Base-by-base conservation (phyloP, 92 coral and sea anemone species). In the Heliopora coerulea region DNA sequence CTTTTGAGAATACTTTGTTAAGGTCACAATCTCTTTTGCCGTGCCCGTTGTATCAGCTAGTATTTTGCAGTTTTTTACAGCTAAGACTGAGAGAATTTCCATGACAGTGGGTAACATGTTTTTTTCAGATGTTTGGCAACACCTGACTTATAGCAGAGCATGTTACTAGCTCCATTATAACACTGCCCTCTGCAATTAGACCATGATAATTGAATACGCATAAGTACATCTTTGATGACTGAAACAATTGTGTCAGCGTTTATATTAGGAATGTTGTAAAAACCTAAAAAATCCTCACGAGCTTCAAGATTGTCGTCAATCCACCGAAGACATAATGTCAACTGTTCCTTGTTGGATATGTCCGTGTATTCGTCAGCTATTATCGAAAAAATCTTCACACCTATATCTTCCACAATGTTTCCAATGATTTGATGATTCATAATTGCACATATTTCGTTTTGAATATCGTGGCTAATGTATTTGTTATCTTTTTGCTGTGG, bases 321-420 rank as follows among this genome's bases (percentile, higher is more conserved):
- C 86, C 82, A 83, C 46, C 83, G 24, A 11, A 83, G 49, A 48
- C 87, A n/a, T n/a, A n/a, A 83, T 35, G 80, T 83, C 18, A 70
- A 57, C 30, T 83, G 86, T 59, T 83, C 83, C 41, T 83, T 83
- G 26, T 69, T 69, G 23, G 34, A 20, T 13, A 69, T 11, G 29
- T 49, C 76, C 31, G 61, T 69, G 60, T 69, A 49, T n/a, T n/a
- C n/a, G n/a, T n/a, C n/a, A n/a, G n/a, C n/a, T n/a, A n/a, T n/a
- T n/a, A n/a, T n/a, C n/a, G n/a, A n/a, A n/a, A n/a, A n/a, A n/a
- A n/a, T n/a, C n/a, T 30, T 46, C 40, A 60, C 62, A 46, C 73
- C 73, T 33, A 76, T 76, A 30, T 76, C 73, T 62, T 29, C 10
- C 18, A 65, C 62, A 49, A 79, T 66, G 49, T 68, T 19, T 28